A percentile compares a stretch with the other conserved stretches of the same genome.
These are phyloP conservation scores for Zosterops borbonicus DNA, from an alignment of 2,113 vertebrate species.

Conservation along the genomic window DNA sequence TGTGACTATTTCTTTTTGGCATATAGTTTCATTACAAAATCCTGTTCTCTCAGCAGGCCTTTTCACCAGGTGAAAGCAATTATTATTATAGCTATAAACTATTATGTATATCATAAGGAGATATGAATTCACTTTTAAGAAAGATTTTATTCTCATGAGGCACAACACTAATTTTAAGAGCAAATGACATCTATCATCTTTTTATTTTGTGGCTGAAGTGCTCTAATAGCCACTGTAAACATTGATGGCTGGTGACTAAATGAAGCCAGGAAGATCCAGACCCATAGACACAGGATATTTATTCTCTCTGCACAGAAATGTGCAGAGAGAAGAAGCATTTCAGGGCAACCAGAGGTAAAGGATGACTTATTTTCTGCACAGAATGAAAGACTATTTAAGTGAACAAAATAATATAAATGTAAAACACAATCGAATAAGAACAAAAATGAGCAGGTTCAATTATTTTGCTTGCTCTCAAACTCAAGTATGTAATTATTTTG, in stretches of 20 bases:
- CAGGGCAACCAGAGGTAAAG: not conserved
- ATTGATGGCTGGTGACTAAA: not conserved
- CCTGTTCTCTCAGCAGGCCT: not conserved
- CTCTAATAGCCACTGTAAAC: not conserved
- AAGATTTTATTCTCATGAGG: not conserved
- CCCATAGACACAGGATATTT: not conserved
- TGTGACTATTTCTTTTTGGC: not conserved
- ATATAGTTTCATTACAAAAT: not conserved
- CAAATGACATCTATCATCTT: not conserved
- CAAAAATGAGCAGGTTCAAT: not conserved
- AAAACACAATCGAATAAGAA: not conserved
- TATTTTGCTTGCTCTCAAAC: not conserved
- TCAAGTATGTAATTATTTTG: not conserved
- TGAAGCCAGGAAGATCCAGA: not conserved
- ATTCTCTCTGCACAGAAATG: not conserved
- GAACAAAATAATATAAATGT: not conserved
- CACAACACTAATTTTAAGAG: constrained; percentile 8
- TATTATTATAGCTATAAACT: constrained; percentile 18
- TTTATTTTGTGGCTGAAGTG: not conserved
- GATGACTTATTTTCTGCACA: not conserved
- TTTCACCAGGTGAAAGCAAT: not conserved
- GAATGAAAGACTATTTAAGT: not conserved
- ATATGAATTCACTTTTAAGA: not conserved
- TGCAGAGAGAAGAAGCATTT: not conserved
- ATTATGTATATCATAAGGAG: not conserved